A percentile compares a stretch with the other conserved stretches of the same genome.
These are phyloP conservation scores for Crocodylus rhombifer DNA, from an alignment of 2,797 vertebrate species.

Conservation along the genomic window DNA sequence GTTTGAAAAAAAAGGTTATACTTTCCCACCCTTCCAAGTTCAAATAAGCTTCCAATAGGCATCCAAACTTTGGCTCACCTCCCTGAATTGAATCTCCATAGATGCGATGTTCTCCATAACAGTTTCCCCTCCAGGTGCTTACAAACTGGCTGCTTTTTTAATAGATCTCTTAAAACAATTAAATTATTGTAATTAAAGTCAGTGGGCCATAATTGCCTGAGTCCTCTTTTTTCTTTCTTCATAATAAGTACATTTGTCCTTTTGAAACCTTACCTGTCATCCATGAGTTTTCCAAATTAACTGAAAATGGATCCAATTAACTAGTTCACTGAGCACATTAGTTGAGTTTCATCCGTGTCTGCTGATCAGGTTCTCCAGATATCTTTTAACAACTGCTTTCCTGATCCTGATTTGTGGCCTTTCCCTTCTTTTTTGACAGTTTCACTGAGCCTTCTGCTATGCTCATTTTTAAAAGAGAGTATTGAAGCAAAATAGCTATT, in stretches of 20 bases:
- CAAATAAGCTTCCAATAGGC: background rate
- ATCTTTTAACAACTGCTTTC: constrained; percentile 47
- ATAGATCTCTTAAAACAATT: constrained; percentile 34
- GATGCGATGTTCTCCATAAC: background rate
- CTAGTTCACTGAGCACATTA: constrained; percentile 50
- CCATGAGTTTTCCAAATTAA: constrained; percentile 38
- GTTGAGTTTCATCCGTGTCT: constrained; percentile 37
- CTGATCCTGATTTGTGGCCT: background rate
- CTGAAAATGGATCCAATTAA: constrained; percentile 60
- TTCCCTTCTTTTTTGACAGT: background rate
- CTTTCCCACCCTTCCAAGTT: background rate
- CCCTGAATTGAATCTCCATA: background rate
- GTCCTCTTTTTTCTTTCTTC: background rate
- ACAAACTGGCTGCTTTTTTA: background rate
- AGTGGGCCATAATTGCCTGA: constrained; percentile 14
- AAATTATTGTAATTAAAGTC: constrained; percentile 49
- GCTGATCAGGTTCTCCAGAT: constrained; percentile 33
- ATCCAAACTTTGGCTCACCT: background rate
- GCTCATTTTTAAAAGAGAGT: constrained; percentile 14
- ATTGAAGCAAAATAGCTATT: background rate
- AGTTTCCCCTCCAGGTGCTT: background rate
- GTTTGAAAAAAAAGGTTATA: background rate
- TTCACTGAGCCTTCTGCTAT: background rate
- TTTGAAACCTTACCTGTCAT: constrained; percentile 56
- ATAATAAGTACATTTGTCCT: constrained; percentile 38